Percentiles rank a stretch among this genome's conserved stretches.
These are phyloP conservation scores for Ceyx margarethae DNA, from an alignment of 2,113 vertebrate genomes.

Conservation along the genomic window DNA sequence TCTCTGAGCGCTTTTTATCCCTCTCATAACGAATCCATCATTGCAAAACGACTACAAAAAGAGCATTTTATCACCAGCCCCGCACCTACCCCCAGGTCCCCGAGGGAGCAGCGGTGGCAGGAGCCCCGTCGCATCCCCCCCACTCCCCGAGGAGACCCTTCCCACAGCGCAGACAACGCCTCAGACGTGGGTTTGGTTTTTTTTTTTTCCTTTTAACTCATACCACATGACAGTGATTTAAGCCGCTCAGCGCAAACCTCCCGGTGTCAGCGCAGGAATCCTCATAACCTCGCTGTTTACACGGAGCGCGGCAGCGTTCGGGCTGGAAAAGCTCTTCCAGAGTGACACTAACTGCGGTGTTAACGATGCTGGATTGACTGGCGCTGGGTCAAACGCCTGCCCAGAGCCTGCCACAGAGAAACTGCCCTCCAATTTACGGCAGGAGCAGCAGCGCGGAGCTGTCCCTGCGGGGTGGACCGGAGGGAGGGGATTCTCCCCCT, in stretches of 20 bases:
- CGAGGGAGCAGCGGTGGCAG: fast-evolving
- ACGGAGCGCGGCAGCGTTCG: not conserved
- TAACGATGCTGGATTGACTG: not conserved
- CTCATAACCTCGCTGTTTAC: not conserved
- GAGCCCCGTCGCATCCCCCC: not conserved
- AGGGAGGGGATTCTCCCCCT: too few relatives aligned
- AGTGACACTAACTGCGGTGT: not conserved
- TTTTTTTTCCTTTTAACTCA: not conserved
- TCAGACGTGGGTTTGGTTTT: not conserved
- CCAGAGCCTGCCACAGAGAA: not conserved
- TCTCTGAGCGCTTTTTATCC: not conserved
- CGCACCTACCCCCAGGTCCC: not conserved
- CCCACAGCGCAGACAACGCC: not conserved
- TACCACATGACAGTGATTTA: not conserved
- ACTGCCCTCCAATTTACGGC: not conserved
- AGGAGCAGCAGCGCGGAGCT: not conserved
- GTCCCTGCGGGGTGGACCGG: not conserved
- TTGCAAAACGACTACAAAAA: not conserved
- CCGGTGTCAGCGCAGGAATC: not conserved
- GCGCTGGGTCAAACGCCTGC: not conserved
- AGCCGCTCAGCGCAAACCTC: not conserved
- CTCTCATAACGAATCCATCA: fast-evolving
- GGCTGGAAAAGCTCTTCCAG: not conserved
- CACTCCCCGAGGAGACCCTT: fast-evolving
- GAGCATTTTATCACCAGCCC: fast-evolving